A percentile compares a stretch with the other conserved stretches of the same genome.
phyloP scores from a whole-genome alignment of 2,888 invertebrate species.

The Ernsta delagoae region DNA sequence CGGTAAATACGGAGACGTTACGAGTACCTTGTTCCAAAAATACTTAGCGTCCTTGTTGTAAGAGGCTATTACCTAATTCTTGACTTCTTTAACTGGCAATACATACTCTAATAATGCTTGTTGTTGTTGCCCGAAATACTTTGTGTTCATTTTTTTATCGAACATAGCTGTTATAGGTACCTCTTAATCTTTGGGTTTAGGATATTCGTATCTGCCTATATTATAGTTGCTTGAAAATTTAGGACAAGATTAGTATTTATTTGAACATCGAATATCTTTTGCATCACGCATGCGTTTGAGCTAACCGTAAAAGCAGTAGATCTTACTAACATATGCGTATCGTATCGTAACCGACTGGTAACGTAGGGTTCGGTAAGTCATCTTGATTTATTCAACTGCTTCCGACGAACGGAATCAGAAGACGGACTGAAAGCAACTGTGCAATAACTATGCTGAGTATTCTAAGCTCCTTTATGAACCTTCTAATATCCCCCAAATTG shows the following conservation, averaged over 20 bases:
- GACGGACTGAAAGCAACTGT: not conserved
- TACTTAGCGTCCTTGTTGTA: not conserved
- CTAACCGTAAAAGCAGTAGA: conserved; percentile 5
- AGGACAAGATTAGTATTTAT: not conserved
- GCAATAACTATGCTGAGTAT: not conserved
- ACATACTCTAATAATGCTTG: too few relatives aligned
- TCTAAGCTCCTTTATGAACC: too few relatives aligned
- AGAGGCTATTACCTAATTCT: too few relatives aligned
- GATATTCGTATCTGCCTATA: too few relatives aligned
- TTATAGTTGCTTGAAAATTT: too few relatives aligned
- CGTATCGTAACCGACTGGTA: conserved; percentile 14
- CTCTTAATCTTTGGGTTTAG: too few relatives aligned
- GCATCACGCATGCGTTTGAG: not conserved
- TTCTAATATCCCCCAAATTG: too few relatives aligned
- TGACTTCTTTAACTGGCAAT: too few relatives aligned
- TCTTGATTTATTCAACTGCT: conserved; percentile 25
- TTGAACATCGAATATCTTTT: not conserved
- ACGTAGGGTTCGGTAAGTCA: conserved; percentile 14
- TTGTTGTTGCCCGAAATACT: too few relatives aligned
- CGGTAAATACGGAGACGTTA: conserved; percentile 10
- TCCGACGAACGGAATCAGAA: conserved; percentile 6
- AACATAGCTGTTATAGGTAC: too few relatives aligned
- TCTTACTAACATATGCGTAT: conserved; percentile 9
- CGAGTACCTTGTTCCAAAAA: conserved; percentile 5
- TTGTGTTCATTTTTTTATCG: too few relatives aligned